Evolutionary conservation across 2,113 vertebrate species (phyloP).

Genomic region (Butastur rufipennis): DNA sequence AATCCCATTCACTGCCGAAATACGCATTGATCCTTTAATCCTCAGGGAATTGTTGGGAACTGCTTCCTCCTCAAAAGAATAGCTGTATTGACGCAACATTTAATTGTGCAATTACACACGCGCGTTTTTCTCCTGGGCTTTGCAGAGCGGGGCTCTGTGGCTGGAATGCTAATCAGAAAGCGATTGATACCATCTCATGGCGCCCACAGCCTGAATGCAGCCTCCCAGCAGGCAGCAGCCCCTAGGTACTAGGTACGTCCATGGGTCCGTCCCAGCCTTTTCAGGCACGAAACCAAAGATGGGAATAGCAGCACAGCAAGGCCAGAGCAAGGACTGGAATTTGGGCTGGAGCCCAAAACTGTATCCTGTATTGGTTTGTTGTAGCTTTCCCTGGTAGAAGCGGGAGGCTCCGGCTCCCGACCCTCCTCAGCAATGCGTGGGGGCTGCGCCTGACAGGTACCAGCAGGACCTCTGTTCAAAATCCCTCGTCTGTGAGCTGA

Average conservation of each 20-base stretch:
- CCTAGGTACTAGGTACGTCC: neutral
- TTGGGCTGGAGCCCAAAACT: neutral
- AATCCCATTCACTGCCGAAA: neutral
- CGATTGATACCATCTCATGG: neutral
- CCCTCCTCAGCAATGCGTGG: neutral
- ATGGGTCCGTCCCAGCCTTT: neutral
- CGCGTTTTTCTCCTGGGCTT: neutral
- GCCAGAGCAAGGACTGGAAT: neutral
- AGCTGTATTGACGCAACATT: neutral
- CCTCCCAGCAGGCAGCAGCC: neutral
- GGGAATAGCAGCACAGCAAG: neutral
- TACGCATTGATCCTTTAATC: constrained; percentile 42
- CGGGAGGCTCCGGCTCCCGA: accelerated
- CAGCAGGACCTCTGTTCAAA: neutral
- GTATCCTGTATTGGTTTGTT: neutral
- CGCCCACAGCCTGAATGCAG: neutral
- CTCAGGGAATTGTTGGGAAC: neutral
- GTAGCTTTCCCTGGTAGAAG: neutral
- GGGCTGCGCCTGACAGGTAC: neutral
- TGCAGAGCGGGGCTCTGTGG: neutral
- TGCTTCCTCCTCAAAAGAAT: constrained; percentile 11
- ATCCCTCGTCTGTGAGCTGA: neutral
- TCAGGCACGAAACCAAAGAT: neutral
- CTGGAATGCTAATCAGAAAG: constrained; percentile 18
- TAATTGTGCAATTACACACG: neutral